These are phyloP conservation scores for Aspidiotus rigidus DNA, from an alignment of 2,888 invertebrate genomes.

Conservation along the genomic window DNA sequence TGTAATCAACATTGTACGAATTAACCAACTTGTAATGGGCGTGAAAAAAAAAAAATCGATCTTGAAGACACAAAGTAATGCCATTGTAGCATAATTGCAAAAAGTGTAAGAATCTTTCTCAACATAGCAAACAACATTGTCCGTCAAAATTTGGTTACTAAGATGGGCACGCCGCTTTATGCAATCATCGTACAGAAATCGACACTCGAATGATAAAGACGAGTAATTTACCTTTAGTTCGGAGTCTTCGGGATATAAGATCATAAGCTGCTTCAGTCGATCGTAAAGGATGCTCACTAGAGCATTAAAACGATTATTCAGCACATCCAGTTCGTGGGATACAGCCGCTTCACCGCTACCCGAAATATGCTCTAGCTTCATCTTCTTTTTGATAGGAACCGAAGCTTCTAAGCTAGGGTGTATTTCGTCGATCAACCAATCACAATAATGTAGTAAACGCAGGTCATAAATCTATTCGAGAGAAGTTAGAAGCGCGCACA, in stretches of 20 bases:
- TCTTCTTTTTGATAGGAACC: slow-evolving; percentile 43
- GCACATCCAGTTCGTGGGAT: slow-evolving; percentile 64
- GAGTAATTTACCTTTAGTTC: slow-evolving; percentile 58
- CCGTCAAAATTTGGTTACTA: too few relatives aligned
- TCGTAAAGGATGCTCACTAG: slow-evolving; percentile 60
- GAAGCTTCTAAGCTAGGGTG: slow-evolving; percentile 67
- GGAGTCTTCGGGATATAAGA: slow-evolving; percentile 61
- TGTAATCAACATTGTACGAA: neutral
- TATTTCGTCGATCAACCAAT: slow-evolving; percentile 69
- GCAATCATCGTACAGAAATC: too few relatives aligned
- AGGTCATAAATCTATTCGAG: slow-evolving; percentile 69
- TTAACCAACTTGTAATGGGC: too few relatives aligned
- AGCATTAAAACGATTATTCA: slow-evolving; percentile 69
- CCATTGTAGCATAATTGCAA: too few relatives aligned
- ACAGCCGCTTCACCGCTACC: slow-evolving; percentile 58
- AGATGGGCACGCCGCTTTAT: too few relatives aligned
- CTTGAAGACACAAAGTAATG: neutral
- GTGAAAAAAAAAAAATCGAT: neutral
- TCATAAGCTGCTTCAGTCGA: slow-evolving; percentile 57
- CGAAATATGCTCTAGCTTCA: slow-evolving; percentile 40
- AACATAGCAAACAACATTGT: too few relatives aligned
- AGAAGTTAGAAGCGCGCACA: slow-evolving; percentile 3
- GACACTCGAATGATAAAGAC: too few relatives aligned
- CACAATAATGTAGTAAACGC: slow-evolving; percentile 73
- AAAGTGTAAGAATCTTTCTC: too few relatives aligned